Evolutionary conservation across 2,888 invertebrate genomes (phyloP), one percentile per base, ranked within the genome.

Genomic region (Melipona beecheii): DNA sequence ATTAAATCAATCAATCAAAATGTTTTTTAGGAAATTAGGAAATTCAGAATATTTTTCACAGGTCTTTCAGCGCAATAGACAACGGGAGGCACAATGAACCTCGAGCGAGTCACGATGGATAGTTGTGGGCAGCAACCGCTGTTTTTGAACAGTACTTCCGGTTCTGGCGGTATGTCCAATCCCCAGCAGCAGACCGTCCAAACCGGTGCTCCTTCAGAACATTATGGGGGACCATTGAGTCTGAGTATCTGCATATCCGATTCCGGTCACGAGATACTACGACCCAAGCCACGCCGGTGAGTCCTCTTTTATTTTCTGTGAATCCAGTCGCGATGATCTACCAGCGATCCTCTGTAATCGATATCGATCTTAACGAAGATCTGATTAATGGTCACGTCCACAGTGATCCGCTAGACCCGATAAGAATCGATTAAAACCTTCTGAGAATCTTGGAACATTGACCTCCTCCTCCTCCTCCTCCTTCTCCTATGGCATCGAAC

Each of bases 201-300:
- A 77, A 79, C 89, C 56, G 84, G 86, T 65, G 87, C 90, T 70
- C 90, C 92, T 11, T 89, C 92, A 60, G 96, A 96, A 91, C 96
- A 96, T 92, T 95, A 96, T 89, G 96, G 96, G 68, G 96, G 96
- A 84, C 96, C 96, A 52, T 94, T 96, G 82, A 96, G 96, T 91
- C 85, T 93, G 68, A 96, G 96, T 80, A 95, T 96, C 80, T 96
- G 96, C 93, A 96, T 96, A 91, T 96, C 96, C 73, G 96, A 97
- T 94, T 96, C 97, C 90, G 97, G 97, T 91, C 98, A 98, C 95
- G 98, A 98, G 95, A 98, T 98, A 92, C 96, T 98, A 87, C 95
- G 98, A 86, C 98, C 98, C 19, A 98, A 98, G 94, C 98, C 98
- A 17, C 96, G 98, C 94, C 97, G 98, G 97, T 97, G 95, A 95